phyloP scores from a whole-genome alignment of 2,797 vertebrate genomes.

The Thripadectes ignobilis region DNA sequence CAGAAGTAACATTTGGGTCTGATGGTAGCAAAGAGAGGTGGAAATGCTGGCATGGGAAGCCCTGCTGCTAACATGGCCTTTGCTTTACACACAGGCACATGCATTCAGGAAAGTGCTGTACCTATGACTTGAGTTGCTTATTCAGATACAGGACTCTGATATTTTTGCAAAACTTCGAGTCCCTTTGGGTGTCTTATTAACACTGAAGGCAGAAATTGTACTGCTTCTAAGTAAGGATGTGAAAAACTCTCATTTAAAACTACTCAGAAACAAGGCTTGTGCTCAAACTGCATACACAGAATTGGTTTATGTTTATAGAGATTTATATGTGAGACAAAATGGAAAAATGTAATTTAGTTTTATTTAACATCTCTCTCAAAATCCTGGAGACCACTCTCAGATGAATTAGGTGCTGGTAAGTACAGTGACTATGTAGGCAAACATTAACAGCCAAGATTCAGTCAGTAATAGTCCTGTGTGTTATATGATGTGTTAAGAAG shows the following conservation, averaged over 20 bases:
- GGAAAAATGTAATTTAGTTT: constrained; percentile 39
- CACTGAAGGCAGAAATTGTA: neutral
- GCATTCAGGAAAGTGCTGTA: neutral
- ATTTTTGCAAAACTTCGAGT: neutral
- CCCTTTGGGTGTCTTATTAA: neutral
- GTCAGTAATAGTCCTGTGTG: neutral
- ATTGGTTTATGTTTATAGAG: neutral
- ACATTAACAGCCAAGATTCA: constrained; percentile 52
- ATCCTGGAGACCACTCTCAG: neutral
- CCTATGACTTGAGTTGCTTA: neutral
- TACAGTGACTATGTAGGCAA: constrained; percentile 9
- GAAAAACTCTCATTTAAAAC: neutral
- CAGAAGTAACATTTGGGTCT: neutral
- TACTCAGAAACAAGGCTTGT: neutral
- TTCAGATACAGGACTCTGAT: neutral
- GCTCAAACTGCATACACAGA: neutral
- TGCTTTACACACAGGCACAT: neutral
- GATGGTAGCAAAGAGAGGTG: neutral
- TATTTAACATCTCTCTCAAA: constrained; percentile 18
- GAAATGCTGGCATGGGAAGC: neutral
- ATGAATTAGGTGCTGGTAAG: constrained; percentile 49
- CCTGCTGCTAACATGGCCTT: neutral
- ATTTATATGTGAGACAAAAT: neutral
- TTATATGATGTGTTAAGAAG: constrained; percentile 52
- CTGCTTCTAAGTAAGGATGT: neutral